A percentile compares a stretch with the other conserved stretches of the same genome.
phyloP scores from a whole-genome alignment of 2,888 invertebrate species.

The Meandrusa payeni region DNA sequence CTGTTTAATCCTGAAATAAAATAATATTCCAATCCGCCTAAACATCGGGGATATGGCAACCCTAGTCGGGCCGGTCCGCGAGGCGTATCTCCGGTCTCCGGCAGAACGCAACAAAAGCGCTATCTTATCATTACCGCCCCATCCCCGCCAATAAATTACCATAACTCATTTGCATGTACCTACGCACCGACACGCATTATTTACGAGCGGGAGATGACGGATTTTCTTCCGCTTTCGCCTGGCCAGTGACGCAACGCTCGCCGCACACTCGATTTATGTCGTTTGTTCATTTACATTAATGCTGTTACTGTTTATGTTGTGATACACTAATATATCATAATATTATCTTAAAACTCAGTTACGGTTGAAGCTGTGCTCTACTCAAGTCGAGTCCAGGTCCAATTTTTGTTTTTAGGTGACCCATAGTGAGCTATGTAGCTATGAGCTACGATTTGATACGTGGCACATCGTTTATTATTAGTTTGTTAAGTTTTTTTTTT shows the following conservation, averaged over 20 bases:
- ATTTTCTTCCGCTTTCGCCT: slow-evolving; percentile 71
- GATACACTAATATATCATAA: too few relatives aligned
- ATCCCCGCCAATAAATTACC: slow-evolving; percentile 70
- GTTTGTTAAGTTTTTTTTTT: too few relatives aligned
- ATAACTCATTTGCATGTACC: slow-evolving; percentile 75
- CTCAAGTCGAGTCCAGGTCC: too few relatives aligned
- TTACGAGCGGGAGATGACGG: slow-evolving; percentile 73
- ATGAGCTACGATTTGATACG: too few relatives aligned
- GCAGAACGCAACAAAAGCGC: slow-evolving; percentile 57
- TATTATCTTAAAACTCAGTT: too few relatives aligned
- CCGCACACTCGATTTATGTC: slow-evolving; percentile 19
- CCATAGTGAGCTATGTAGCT: too few relatives aligned
- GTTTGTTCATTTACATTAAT: slow-evolving; percentile 14
- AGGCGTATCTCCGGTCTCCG: slow-evolving; percentile 61
- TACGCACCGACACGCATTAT: slow-evolving; percentile 62
- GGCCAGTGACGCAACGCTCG: slow-evolving; percentile 12
- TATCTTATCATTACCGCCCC: slow-evolving; percentile 73
- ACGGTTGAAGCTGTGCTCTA: too few relatives aligned
- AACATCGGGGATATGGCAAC: not conserved
- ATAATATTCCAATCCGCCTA: too few relatives aligned
- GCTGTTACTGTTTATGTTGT: not conserved
- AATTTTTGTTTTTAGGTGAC: too few relatives aligned
- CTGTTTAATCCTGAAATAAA: too few relatives aligned
- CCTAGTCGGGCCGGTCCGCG: slow-evolving; percentile 25
- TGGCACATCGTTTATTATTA: too few relatives aligned